phyloP scores from a whole-genome alignment of 2,888 invertebrate species.

The Pemphredon lugubris region DNA sequence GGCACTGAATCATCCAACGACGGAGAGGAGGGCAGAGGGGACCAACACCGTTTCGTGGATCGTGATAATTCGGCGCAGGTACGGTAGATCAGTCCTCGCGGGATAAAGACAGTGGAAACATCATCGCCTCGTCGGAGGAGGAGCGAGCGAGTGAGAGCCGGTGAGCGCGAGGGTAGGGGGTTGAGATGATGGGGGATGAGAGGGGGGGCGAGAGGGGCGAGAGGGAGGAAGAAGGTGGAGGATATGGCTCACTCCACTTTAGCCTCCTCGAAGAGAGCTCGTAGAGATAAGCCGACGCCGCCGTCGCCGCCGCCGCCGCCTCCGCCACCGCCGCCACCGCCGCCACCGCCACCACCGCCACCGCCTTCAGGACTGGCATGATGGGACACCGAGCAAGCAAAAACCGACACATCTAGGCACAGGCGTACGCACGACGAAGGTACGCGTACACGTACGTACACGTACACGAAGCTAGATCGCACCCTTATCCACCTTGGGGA shows the following conservation, averaged over 20 bases:
- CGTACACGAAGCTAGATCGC: conserved; percentile 15
- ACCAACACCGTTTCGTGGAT: no score
- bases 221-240: conserved; percentile 36
- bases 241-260: conserved; percentile 69
- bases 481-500: conserved; percentile 40
- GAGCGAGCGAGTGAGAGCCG: conserved; percentile 8
- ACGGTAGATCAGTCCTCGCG: conserved; percentile 40
- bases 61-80: conserved; percentile 63
- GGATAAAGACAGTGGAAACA: conserved; percentile 61
- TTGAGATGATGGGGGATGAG: conserved; percentile 25
- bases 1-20: conserved; percentile 54
- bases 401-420: conserved; percentile 4
- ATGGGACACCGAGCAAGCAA: conserved; percentile 49
- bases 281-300: conserved; percentile 74
- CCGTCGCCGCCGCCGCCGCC: no score
- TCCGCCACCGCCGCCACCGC: no score
- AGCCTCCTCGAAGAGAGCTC: conserved; percentile 66
- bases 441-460: conserved; percentile 4
- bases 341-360: no score
- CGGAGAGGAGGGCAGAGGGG: conserved; percentile 4
- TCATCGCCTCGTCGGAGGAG: conserved; percentile 52
- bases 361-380: conserved; percentile 61
- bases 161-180: conserved; percentile 14
- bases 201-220: conserved; percentile 14
- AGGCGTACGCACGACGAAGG: conserved; percentile 25